A percentile compares a stretch with the other conserved stretches of the same genome.
Conservation (phyloP, 2,113 vertebrate species). For the Rhynchopsitta pachyrhyncha region DNA sequence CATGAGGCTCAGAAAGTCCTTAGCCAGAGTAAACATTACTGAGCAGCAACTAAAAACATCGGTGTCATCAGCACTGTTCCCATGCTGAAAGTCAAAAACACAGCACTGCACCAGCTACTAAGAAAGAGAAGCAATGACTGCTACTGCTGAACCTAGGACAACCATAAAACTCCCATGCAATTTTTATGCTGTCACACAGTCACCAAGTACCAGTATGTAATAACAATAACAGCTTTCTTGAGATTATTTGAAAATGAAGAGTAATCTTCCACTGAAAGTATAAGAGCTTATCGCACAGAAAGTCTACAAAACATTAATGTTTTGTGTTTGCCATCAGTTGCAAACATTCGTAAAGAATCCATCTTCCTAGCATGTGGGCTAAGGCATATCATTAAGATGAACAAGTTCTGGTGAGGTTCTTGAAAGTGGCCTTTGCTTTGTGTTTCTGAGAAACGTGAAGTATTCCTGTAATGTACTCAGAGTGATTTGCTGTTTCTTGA, state of each 20-base stretch:
- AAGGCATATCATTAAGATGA: conserved; percentile 25
- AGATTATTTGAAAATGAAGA: conserved; percentile 9
- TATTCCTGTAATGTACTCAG: neutral
- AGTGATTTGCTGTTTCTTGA: conserved; percentile 39
- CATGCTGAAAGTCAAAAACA: no score
- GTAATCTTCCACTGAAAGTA: neutral
- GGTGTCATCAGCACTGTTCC: no score
- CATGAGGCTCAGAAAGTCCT: no score
- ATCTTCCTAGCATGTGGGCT: neutral
- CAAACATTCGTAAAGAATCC: neutral
- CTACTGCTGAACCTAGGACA: no score
- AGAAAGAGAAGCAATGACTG: no score
- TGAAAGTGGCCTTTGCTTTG: neutral
- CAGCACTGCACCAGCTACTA: no score
- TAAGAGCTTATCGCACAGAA: neutral
- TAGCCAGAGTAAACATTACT: no score
- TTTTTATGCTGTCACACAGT: conserved; percentile 2
- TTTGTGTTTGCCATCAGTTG: neutral
- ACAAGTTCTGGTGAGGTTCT: conserved; percentile 14
- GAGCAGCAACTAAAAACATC: no score
- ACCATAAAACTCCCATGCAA: neutral
- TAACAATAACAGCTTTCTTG: neutral
- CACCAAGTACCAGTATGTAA: neutral
- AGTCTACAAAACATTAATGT: neutral
- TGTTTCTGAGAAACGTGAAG: conserved; percentile 47